Base-by-base conservation (phyloP, 2,797 vertebrate genomes). In the Notamacropus eugenii region DNA sequence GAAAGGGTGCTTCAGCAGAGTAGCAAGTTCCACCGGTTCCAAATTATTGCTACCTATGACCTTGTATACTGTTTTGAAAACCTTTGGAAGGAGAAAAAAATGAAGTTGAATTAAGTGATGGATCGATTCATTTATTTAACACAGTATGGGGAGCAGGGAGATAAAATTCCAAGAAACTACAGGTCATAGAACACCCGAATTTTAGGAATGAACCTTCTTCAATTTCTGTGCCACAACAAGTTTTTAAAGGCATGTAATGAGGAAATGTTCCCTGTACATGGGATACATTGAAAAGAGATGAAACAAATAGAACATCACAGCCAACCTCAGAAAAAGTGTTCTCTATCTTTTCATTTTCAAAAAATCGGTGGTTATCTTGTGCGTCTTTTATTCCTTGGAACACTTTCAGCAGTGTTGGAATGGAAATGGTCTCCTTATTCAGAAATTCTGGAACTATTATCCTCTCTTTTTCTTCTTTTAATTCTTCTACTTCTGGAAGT, bases 1-100 rank as follows among this genome's bases (percentile, higher is more conserved):
- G 90, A 98, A 98, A 95, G 99, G 99, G 97, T 99, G 99, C 94
- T 99, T 98, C 97, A 99, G 98, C 94, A 99, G 98, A 57, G 98
- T 14, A 28, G 98, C 97, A 98, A 99, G 98, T 46, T 99, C 98
- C 92, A 99, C 93, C 19, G 98, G 95, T n/a, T 99, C 98, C 87
- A 99, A 97, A 8, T 97, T 96, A n/a, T 97, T 97, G 95, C 97
- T 98, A 91, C 98, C 99, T 93, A 99, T 97, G 40, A 99, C 99
- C 92, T 95, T 96, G 97, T 99, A 99, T 67, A 99, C 87, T 55
- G 98, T 98, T 67, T 97, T 93, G 95, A 99, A 98, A 92, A 98
- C 92, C 99, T 99, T 97, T 54, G 97, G 96, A 93, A 54, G 95
- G 90, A 55, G 92, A 96, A 58, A 97, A 92, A 96, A 91, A 96